phyloP scores from a whole-genome alignment of 2,113 vertebrate genomes.

The Columba janthina region DNA sequence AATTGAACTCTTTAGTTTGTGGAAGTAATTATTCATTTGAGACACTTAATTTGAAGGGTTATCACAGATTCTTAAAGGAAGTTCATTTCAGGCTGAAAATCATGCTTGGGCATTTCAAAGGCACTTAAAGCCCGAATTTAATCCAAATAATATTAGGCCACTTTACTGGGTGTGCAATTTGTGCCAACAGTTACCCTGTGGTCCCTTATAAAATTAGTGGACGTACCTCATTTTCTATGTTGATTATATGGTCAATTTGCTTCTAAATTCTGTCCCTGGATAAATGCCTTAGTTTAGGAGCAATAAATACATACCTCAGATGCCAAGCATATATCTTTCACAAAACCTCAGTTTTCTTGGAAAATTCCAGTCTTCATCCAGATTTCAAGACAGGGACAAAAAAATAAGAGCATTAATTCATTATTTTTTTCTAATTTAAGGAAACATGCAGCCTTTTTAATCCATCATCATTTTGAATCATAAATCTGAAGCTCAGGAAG shows the following conservation, averaged over 20 bases:
- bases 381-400: background rate
- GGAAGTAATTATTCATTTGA: slow-evolving; percentile 69
- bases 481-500: background rate
- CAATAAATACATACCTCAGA: background rate
- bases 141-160: background rate
- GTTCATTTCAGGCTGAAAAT: slow-evolving; percentile 29
- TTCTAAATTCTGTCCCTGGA: background rate
- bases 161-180: background rate
- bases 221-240: background rate
- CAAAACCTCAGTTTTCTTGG: background rate
- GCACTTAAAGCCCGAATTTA: background rate
- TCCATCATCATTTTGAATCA: background rate
- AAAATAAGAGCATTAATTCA: background rate
- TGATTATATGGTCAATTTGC: background rate
- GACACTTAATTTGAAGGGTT: slow-evolving; percentile 63
- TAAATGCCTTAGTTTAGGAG: background rate
- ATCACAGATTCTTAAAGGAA: slow-evolving; percentile 54
- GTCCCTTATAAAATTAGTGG: background rate
- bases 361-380: background rate
- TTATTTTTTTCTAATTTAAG: background rate
- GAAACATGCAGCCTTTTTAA: background rate
- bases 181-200: background rate
- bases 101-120: background rate
- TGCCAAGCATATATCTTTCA: background rate
- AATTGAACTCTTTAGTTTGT: slow-evolving; percentile 47